Evolutionary conservation across 2,797 vertebrate genomes (phyloP).

Genomic region (Clarias laeviceps): DNA sequence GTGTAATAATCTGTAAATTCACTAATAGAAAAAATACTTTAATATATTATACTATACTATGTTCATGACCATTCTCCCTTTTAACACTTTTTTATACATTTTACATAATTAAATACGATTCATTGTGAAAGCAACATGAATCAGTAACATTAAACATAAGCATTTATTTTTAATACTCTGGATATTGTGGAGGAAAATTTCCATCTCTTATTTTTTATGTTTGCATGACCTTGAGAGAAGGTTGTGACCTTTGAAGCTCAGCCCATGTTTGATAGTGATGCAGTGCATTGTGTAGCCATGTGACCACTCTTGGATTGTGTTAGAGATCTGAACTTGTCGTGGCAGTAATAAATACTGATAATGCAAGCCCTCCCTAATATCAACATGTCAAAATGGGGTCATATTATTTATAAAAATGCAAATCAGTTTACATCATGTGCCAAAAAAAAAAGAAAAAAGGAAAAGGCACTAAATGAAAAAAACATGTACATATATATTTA

Average conservation of each 20-base stretch:
- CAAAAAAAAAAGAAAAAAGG: constrained; percentile 6
- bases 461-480: background rate
- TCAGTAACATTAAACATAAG: constrained; percentile 4
- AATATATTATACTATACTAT: background rate
- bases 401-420: constrained; percentile 56
- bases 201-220: background rate
- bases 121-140: constrained; percentile 39
- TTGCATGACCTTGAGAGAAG: constrained; percentile 63
- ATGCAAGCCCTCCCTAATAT: constrained; percentile 56
- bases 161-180: constrained; percentile 5
- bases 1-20: constrained; percentile 38
- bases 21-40: constrained; percentile 30
- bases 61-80: constrained; percentile 41
- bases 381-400: constrained; percentile 61
- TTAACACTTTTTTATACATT: constrained; percentile 55
- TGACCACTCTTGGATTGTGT: constrained; percentile 56
- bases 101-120: constrained; percentile 40
- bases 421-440: constrained; percentile 56
- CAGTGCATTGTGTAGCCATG: constrained; percentile 59
- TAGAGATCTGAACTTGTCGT: constrained; percentile 42
- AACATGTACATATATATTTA: constrained; percentile 54
- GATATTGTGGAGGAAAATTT: background rate
- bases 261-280: constrained; percentile 62
- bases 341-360: constrained; percentile 39
- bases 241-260: constrained; percentile 47